Conservation (phyloP, 2,113 vertebrate genomes). For the Sapayoa aenigma region DNA sequence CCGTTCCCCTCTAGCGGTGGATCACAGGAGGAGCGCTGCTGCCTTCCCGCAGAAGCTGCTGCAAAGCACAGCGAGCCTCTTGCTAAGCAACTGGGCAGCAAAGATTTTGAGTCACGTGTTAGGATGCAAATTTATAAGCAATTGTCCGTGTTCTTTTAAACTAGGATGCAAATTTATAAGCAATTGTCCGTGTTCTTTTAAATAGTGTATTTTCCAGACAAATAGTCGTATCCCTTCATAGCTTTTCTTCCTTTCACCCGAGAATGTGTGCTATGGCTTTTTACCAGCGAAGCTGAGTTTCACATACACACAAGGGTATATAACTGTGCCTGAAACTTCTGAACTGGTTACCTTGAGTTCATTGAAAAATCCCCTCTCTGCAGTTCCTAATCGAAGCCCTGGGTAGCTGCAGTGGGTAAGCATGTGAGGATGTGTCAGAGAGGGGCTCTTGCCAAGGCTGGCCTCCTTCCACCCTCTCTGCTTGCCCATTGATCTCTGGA, state of each 20-base stretch:
- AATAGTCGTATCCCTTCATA: neutral
- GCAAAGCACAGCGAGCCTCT: neutral
- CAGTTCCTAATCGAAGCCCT: neutral
- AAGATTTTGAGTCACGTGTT: neutral
- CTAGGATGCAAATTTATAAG: neutral
- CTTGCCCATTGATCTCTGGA: neutral
- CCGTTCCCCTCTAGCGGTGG: neutral
- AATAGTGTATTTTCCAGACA: neutral
- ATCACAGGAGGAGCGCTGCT: neutral
- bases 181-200: neutral
- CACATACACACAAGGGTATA: neutral
- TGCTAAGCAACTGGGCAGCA: neutral
- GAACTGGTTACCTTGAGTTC: neutral
- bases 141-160: neutral
- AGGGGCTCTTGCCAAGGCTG: neutral
- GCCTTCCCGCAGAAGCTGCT: rapidly evolving
- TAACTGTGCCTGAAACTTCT: neutral
- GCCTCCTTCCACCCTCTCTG: neutral
- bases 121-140: neutral
- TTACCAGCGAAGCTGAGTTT: neutral
- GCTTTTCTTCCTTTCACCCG: neutral
- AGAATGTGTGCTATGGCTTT: neutral
- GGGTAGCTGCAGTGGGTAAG: neutral
- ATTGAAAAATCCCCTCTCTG: neutral
- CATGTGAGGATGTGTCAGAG: conserved; percentile 29